Conservation (phyloP, 1,140 invertebrate species). For the Drosophila prosaltans region DNA sequence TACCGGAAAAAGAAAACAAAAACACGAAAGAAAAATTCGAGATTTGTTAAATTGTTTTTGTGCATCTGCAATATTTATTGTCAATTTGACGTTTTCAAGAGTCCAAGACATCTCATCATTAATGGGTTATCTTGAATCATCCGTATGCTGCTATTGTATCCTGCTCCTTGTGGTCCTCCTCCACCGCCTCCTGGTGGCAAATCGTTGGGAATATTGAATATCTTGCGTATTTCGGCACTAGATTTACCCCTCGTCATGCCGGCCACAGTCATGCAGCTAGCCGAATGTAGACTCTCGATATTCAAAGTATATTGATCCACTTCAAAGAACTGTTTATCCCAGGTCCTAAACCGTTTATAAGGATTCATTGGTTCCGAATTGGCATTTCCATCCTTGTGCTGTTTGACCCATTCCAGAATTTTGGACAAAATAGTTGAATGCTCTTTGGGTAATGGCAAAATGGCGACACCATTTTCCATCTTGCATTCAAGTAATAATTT, state of each 20-base stretch:
- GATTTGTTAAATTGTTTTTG: no score
- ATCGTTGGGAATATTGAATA: constrained; percentile 99
- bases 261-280: constrained; percentile 99
- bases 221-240: constrained; percentile 98
- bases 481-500: constrained; percentile 98
- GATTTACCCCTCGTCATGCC: constrained; percentile 97
- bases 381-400: constrained; percentile 95
- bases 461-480: constrained; percentile 95
- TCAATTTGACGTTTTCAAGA: no score
- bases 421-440: constrained; percentile 98
- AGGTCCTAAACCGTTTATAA: constrained; percentile 95
- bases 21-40: no score
- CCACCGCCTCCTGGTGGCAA: constrained; percentile 94
- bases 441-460: constrained; percentile 98
- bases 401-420: constrained; percentile 96
- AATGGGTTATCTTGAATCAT: no score
- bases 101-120: no score
- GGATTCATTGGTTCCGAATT: constrained; percentile 85
- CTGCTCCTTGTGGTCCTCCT: no score
- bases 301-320: constrained; percentile 98
- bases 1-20: no score
- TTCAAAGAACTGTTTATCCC: constrained; percentile 99
- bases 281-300: constrained; percentile 97
- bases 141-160: no score
- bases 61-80: no score